These are phyloP conservation scores for Penaeus japonicus DNA, from an alignment of 1,140 invertebrate genomes.

Conservation along the genomic window DNA sequence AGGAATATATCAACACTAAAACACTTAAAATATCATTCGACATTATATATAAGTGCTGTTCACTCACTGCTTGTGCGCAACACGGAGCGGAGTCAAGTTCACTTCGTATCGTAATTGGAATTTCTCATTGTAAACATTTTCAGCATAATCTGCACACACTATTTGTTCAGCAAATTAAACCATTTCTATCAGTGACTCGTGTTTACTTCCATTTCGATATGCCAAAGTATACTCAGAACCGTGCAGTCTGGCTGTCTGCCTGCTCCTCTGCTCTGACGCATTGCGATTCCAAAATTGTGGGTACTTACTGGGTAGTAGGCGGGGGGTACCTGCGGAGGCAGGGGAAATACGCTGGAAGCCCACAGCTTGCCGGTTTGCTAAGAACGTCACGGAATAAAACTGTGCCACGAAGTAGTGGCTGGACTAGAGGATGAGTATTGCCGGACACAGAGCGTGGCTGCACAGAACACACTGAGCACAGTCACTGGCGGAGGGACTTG, in stretches of 20 bases:
- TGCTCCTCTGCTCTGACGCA: slow-evolving; percentile 19
- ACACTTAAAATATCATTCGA: too few relatives aligned
- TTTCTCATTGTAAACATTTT: too few relatives aligned
- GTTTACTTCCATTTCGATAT: not conserved
- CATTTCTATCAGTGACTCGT: not conserved
- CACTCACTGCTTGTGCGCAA: too few relatives aligned
- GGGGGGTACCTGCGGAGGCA: slow-evolving; percentile 59
- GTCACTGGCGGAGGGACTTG: slow-evolving; percentile 54
- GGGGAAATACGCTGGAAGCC: slow-evolving; percentile 60
- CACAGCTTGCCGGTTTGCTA: slow-evolving; percentile 59
- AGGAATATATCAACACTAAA: too few relatives aligned
- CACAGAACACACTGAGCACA: slow-evolving; percentile 58
- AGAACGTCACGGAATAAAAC: slow-evolving; percentile 56
- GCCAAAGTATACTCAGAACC: not conserved
- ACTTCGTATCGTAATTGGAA: too few relatives aligned
- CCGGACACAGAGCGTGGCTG: slow-evolving; percentile 52
- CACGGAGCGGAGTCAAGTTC: too few relatives aligned
- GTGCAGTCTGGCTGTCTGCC: not conserved
- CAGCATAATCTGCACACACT: too few relatives aligned
- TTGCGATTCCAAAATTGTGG: slow-evolving; percentile 56
- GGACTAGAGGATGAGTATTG: slow-evolving; percentile 59
- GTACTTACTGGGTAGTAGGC: slow-evolving; percentile 60
- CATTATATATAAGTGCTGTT: too few relatives aligned
- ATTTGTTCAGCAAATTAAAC: too few relatives aligned
- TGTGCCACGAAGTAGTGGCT: slow-evolving; percentile 54